A percentile compares a stretch with the other conserved stretches of the same genome.
phyloP scores from a whole-genome alignment of 2,113 vertebrate genomes.

The Salminus brasiliensis region DNA sequence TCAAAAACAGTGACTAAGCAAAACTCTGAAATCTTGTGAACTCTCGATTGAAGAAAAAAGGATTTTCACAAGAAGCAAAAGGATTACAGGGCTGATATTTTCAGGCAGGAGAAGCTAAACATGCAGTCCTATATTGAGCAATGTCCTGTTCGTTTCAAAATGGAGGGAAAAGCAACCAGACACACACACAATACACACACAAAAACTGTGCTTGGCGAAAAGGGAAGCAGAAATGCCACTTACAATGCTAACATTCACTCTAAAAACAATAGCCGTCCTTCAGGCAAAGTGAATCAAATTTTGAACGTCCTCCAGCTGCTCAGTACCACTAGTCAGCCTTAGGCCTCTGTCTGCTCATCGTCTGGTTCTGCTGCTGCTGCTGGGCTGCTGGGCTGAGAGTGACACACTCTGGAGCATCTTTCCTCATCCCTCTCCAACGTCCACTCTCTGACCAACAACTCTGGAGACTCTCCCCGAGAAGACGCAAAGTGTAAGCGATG shows the following conservation, averaged over 20 bases:
- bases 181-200: background rate
- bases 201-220: slow-evolving; percentile 29
- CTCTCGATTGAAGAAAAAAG: background rate
- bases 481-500: background rate
- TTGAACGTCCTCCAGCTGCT: background rate
- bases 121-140: slow-evolving; percentile 12
- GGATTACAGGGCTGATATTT: background rate
- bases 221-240: slow-evolving; percentile 28
- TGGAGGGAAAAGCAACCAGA: slow-evolving; percentile 21
- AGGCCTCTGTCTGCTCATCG: slow-evolving; percentile 32
- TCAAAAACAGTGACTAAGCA: background rate
- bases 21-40: background rate
- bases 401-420: slow-evolving; percentile 20
- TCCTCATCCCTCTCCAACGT: background rate
- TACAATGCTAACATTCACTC: slow-evolving; percentile 35
- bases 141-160: slow-evolving; percentile 44
- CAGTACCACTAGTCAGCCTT: background rate
- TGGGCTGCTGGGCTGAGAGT: background rate
- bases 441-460: background rate
- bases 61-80: background rate
- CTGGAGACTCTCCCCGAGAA: background rate
- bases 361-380: no score
- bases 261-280: slow-evolving; percentile 31
- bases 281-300: background rate
- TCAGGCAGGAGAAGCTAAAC: background rate